Evolutionary conservation across 1,140 invertebrate genomes (phyloP).

Genomic region (Drosophila saltans): DNA sequence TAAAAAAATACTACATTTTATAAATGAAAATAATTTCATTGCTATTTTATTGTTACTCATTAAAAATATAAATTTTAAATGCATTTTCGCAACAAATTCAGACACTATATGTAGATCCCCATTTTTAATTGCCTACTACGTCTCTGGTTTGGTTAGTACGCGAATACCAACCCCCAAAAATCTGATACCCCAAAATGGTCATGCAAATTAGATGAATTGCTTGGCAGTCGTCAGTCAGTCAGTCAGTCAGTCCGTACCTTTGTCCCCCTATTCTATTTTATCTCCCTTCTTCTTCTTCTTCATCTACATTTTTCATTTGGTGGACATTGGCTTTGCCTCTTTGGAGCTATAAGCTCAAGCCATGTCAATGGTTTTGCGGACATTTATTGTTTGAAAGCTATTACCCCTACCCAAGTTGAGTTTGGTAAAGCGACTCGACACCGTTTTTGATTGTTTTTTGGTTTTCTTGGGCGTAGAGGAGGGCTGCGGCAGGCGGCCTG

Average conservation of each 20-base stretch:
- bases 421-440: conserved; percentile 64
- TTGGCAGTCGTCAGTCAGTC: conserved; percentile 66
- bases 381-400: conserved; percentile 84
- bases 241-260: conserved; percentile 17
- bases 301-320: no score
- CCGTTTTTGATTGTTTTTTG: conserved; percentile 80
- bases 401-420: conserved; percentile 68
- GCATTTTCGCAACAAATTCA: no score
- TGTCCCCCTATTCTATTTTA: conserved; percentile 30
- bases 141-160: background rate
- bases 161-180: conserved; percentile 17
- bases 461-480: background rate
- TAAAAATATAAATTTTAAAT: no score
- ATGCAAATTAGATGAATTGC: conserved; percentile 83
- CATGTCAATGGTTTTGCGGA: conserved; percentile 83
- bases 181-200: conserved; percentile 49
- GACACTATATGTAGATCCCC: background rate
- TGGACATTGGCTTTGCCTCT: conserved; percentile 29
- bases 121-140: background rate
- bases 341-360: conserved; percentile 41
- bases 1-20: no score
- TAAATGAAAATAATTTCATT: no score
- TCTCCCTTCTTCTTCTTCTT: conserved; percentile 7
- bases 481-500: background rate
- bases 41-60: no score